Base-by-base conservation (phyloP, 2,113 vertebrate species). In the Megaptera novaeangliae region DNA sequence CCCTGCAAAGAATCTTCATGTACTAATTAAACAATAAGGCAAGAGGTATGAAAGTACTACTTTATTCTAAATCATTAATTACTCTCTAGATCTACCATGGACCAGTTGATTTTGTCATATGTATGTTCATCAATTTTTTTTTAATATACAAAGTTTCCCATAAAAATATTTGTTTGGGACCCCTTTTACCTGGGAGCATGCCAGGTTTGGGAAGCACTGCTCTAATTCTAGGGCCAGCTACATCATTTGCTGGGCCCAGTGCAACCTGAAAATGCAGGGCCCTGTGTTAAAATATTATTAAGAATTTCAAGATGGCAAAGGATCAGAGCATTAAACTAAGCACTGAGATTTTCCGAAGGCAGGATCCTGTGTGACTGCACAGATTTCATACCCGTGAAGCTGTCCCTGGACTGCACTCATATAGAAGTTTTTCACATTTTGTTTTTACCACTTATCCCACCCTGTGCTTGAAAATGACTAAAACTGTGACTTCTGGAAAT, bases 51-150 rank as follows among this genome's bases (percentile, higher is more conserved):
- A 55, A 52, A 55, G 8, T 27, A 52, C 6, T 36, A 29, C 9
- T 69, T 77, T 68, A 52, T 61, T 75, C 21, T 95, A 95, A 82
- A 44, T n/a, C n/a, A 84, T 41, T 61, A 29, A 39, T 81, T 59
- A n/a, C 21, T 25, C 23, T 36, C 29, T 39, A 34, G 2, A 21
- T 57, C 14, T 66, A 57, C 36, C 25, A 57, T 31, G 14, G 31
- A 78, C 20, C 15, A 69, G 74, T 20, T 46, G 11, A 64, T 84
- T 68, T 92, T 75, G 17, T 77, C 61, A 36, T 34, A 6, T 17
- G 36, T 44, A 21, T 83, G 29, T 52, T 88, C 44, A 63, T 46
- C 25, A 10, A 8, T 52, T 88, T 21, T 55, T 55, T 77, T 66
- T 68, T 52, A 52, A 52, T 52, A 41, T 68, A 44, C 11, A 81